These are phyloP conservation scores for Pachyramphus minor DNA, from an alignment of 2,113 vertebrate species.

Conservation along the genomic window DNA sequence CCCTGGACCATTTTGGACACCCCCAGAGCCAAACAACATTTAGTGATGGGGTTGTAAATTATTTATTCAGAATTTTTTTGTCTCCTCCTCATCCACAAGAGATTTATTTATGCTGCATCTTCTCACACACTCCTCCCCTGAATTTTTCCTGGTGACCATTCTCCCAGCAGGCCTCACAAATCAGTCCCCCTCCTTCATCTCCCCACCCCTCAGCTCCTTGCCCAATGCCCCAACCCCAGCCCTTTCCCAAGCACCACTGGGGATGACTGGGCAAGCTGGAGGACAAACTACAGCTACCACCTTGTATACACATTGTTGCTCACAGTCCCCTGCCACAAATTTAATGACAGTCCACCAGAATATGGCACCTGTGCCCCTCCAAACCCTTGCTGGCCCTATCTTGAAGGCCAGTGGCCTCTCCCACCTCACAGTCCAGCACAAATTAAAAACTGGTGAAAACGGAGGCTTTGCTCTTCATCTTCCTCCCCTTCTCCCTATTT, in stretches of 20 bases:
- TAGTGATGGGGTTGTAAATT: not conserved
- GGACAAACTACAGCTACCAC: not conserved
- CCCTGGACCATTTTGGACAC: not conserved
- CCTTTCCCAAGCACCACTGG: not conserved
- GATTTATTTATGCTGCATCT: not conserved
- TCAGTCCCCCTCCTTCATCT: not conserved
- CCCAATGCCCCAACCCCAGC: not conserved
- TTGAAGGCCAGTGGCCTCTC: not conserved
- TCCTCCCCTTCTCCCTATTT: not conserved
- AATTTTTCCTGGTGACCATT: rapidly evolving
- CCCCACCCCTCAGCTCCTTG: not conserved
- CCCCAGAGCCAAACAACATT: not conserved
- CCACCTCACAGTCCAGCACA: rapidly evolving
- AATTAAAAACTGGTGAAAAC: not conserved
- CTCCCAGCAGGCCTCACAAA: not conserved
- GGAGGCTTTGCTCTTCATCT: not conserved
- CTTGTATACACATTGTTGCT: rapidly evolving
- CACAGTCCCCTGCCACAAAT: rapidly evolving
- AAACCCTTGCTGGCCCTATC: not conserved
- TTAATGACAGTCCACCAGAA: not conserved
- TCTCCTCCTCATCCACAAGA: not conserved
- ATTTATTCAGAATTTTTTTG: not conserved
- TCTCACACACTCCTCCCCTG: not conserved
- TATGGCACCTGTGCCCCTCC: no score
- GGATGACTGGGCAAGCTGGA: not conserved